These are phyloP conservation scores for Actias luna DNA, from an alignment of 2,888 invertebrate species.

Conservation along the genomic window DNA sequence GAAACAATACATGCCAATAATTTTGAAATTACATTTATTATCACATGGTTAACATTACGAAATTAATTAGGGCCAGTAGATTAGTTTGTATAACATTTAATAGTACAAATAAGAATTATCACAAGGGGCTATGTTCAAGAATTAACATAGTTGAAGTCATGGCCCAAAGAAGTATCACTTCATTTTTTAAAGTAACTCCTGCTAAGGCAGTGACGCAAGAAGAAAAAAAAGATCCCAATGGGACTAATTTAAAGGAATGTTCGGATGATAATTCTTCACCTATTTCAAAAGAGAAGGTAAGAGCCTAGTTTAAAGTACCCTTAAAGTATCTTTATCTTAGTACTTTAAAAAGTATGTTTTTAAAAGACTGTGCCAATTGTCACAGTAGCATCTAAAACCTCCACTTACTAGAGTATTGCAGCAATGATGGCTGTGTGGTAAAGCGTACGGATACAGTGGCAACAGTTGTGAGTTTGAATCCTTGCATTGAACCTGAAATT, in stretches of 20 bases:
- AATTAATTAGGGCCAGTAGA: slow-evolving; percentile 28
- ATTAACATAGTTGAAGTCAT: slow-evolving; percentile 39
- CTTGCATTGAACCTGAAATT: too few relatives aligned
- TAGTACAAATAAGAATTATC: neutral
- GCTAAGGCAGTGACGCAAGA: slow-evolving; percentile 41
- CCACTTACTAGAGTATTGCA: too few relatives aligned
- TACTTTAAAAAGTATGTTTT: neutral
- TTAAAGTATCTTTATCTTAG: neutral
- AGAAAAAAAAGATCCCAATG: slow-evolving; percentile 25
- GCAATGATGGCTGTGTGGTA: too few relatives aligned
- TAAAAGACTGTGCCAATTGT: too few relatives aligned
- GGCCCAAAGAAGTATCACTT: slow-evolving; percentile 74
- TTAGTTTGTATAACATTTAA: slow-evolving; percentile 20
- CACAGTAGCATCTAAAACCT: too few relatives aligned
- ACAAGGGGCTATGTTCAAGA: neutral
- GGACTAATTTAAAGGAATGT: slow-evolving; percentile 6
- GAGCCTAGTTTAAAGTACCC: neutral
- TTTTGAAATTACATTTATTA: neutral
- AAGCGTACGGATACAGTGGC: too few relatives aligned
- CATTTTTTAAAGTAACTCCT: slow-evolving; percentile 68
- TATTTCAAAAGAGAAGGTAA: slow-evolving; percentile 33
- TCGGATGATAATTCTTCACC: slow-evolving; percentile 20
- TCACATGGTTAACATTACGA: slow-evolving; percentile 33
- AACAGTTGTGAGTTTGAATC: too few relatives aligned
- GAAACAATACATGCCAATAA: neutral